phyloP scores from a whole-genome alignment of 2,113 vertebrate genomes.

The Taurulus bubalis region DNA sequence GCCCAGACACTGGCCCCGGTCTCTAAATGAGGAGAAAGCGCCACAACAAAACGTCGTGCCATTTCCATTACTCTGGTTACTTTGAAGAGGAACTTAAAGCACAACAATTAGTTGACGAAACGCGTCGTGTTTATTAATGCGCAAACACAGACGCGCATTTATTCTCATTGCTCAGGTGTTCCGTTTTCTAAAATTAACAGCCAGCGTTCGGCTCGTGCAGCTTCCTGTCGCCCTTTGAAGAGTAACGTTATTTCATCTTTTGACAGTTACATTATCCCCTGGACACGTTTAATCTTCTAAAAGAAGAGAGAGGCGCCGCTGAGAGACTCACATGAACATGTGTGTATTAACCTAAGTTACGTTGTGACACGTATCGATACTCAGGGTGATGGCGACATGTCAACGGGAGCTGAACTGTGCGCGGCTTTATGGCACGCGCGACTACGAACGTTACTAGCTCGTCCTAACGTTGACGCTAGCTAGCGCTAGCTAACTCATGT shows the following conservation, averaged over 20 bases:
- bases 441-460: constrained; percentile 64
- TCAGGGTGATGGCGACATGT: not conserved
- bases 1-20: not conserved
- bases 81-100: not conserved
- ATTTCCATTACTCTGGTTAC: not conserved
- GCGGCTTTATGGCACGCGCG: not conserved
- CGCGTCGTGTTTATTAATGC: not conserved
- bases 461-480: constrained; percentile 55
- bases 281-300: not conserved
- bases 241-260: not conserved
- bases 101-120: not conserved
- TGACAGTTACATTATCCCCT: not conserved
- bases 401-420: no score
- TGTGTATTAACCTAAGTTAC: no score
- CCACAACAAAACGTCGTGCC: not conserved
- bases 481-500: constrained; percentile 59
- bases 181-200: constrained; percentile 8
- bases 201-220: not conserved
- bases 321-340: not conserved
- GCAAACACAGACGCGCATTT: not conserved
- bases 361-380: not conserved
- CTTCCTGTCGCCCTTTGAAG: not conserved
- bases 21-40: not conserved
- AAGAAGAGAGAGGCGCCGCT: not conserved
- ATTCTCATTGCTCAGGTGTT: not conserved